Percentiles rank a stretch among this genome's conserved stretches.
Evolutionary conservation across 1,140 invertebrate genomes (phyloP).

Genomic region (Aphelenchoides besseyi): DNA sequence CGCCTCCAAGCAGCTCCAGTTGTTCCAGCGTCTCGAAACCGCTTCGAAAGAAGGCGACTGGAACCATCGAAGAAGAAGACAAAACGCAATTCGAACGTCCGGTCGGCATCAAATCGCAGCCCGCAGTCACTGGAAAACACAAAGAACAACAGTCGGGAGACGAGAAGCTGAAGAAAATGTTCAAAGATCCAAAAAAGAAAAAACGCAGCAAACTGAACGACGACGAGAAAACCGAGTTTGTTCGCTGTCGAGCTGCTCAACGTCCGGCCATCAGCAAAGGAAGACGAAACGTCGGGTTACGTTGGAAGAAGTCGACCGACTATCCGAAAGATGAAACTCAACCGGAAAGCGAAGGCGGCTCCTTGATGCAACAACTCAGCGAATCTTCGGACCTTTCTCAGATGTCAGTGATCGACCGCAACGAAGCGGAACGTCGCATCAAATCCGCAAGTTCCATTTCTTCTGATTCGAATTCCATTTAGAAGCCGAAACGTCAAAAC

Average conservation of each 20-base stretch:
- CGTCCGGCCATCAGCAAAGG: not conserved
- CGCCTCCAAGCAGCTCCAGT: too few species aligned
- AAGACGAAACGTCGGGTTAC: not conserved
- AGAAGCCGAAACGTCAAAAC: not conserved
- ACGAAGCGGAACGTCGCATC: too few species aligned
- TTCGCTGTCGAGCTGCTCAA: not conserved
- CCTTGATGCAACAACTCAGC: not conserved
- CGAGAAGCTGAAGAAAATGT: not conserved
- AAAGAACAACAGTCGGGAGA: not conserved
- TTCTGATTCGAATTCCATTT: not conserved
- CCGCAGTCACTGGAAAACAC: not conserved
- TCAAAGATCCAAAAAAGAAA: too few species aligned
- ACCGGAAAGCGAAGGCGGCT: not conserved
- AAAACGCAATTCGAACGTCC: not conserved
- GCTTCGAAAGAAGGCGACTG: too few species aligned
- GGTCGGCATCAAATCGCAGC: not conserved
- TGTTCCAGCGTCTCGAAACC: too few species aligned
- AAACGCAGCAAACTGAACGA: not conserved
- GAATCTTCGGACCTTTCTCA: too few species aligned
- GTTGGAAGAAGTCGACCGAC: not conserved
- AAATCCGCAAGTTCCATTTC: too few species aligned
- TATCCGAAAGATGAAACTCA: not conserved
- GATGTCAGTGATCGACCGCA: not conserved
- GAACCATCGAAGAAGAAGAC: not conserved
- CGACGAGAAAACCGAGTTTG: not conserved